Evolutionary conservation across 2,797 vertebrate species (phyloP), one percentile per base, ranked within the genome.

Genomic region (Bradypodion pumilum): DNA sequence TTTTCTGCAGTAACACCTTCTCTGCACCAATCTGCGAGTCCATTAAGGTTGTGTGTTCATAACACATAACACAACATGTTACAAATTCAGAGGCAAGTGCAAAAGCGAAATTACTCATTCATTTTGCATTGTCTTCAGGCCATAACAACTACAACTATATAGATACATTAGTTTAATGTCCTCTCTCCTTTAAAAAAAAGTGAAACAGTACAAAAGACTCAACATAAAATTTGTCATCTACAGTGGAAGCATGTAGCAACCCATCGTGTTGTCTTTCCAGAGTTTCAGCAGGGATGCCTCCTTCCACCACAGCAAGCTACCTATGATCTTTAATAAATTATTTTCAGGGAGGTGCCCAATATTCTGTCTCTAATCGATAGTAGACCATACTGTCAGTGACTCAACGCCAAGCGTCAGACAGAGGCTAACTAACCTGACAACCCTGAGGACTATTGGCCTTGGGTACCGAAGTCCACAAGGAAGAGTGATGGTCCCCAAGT

Each of bases 1-100:
- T 76, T 74, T 3, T 5, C 65, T 88, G 77, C 19, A 85, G 85
- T 59, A 59, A 27, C 5, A 5, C 13, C 42, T 81, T 83, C 10
- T 63, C 80, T 70, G 27, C 37, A 70, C 84, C 42, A 60, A 23
- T 87, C 84, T 25, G 56, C 77, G 76, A 81, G 21, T 1, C 72
- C 13, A 62, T 79, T 77, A n/a, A 25, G 16, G 25, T 1, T 19
- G 68, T 0, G 0, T 42, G 75, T 62, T 72, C 72, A 37, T 81
- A 37, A 44, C 32, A 15, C 72, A 37, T 81, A 37, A 44, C 32
- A 15, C 23, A 35, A 40, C 63, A 7, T 62, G 35, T 81, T 60
- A 23, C n/a, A 56, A 21, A 59, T 40, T 68, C 46, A 65, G 63
- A 66, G 83, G 66, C 65, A 42, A 80, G 10, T 5, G 29, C 0